Percentiles rank a stretch among this genome's conserved stretches.
Evolutionary conservation across 2,797 vertebrate genomes (phyloP).

Genomic region (Aythya fuligula): DNA sequence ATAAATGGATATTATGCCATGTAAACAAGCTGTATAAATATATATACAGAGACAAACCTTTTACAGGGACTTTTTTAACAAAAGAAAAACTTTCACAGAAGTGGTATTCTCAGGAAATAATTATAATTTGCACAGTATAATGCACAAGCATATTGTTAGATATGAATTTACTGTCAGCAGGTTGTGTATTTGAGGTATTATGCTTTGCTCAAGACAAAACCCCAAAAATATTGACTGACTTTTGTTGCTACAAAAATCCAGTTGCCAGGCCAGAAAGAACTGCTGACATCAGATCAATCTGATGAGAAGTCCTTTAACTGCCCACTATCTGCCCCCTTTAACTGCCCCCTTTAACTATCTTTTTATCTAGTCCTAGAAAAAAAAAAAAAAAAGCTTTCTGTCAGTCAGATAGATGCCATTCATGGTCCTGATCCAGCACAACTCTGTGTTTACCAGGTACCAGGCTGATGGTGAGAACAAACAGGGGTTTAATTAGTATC

Average conservation of each 20-base stretch:
- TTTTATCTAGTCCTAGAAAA: background rate
- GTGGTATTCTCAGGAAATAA: constrained; percentile 13
- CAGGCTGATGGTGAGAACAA: background rate
- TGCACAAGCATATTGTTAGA: background rate
- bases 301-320: background rate
- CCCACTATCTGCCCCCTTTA: background rate
- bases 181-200: background rate
- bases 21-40: constrained; percentile 50
- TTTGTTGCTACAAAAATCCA: background rate
- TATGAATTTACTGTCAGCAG: constrained; percentile 14
- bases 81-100: constrained; percentile 8
- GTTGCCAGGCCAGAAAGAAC: background rate
- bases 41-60: background rate
- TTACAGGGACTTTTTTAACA: background rate
- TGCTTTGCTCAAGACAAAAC: background rate
- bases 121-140: background rate
- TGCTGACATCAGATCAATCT: background rate
- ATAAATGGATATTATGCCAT: background rate
- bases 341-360: background rate
- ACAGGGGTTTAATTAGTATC: background rate
- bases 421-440: background rate
- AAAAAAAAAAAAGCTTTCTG: background rate
- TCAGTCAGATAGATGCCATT: background rate
- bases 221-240: background rate
- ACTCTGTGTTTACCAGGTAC: background rate